Evolutionary conservation across 2,797 vertebrate genomes (phyloP).

Genomic region (Rhincodon typus): DNA sequence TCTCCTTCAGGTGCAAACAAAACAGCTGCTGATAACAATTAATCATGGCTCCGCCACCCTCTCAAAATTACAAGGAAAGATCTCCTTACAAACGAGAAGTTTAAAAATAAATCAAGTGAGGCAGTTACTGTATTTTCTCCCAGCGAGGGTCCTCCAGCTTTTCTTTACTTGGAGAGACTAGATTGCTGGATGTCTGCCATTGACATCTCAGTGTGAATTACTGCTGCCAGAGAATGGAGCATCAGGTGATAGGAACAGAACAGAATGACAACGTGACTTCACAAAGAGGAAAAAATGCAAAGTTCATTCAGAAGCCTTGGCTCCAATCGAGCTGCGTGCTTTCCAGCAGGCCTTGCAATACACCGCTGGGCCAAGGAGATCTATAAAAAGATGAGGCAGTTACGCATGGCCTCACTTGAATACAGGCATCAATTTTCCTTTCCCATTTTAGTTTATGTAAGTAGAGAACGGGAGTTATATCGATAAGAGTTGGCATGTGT

Average conservation of each 20-base stretch:
- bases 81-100: background rate
- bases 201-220: background rate
- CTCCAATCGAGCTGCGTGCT: background rate
- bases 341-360: background rate
- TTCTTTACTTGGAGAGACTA: background rate
- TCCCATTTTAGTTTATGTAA: background rate
- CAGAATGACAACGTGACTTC: background rate
- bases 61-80: background rate
- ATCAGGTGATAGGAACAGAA: background rate
- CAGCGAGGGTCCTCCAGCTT: background rate
- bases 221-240: background rate
- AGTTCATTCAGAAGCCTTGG: background rate
- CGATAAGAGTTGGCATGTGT: background rate
- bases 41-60: background rate
- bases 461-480: background rate
- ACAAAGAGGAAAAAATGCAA: background rate
- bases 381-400: background rate
- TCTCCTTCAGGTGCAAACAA: background rate
- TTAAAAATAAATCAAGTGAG: background rate
- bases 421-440: background rate
- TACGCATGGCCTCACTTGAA: background rate
- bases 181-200: background rate
- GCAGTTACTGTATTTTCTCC: background rate
- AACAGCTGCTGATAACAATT: slow-evolving; percentile 8
- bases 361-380: background rate